These are phyloP conservation scores for Cephus nigrinus DNA, from an alignment of 2,888 invertebrate genomes.

Conservation along the genomic window DNA sequence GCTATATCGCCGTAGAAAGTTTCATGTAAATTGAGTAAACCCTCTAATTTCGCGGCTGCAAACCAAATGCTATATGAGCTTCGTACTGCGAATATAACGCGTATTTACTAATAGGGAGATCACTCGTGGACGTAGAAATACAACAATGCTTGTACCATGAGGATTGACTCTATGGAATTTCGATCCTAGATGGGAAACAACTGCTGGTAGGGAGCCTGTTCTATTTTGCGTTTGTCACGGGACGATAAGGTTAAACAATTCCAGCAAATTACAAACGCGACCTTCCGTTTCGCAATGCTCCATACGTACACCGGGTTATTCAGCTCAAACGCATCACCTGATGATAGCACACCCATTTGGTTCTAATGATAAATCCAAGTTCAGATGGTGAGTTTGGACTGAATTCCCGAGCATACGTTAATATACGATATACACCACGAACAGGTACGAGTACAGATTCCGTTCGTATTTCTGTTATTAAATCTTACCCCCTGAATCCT, in stretches of 20 bases:
- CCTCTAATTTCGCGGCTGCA: not conserved
- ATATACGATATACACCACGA: not conserved
- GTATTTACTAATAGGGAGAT: not conserved
- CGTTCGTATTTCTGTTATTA: not conserved
- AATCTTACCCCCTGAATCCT: not conserved
- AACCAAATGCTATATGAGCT: not conserved
- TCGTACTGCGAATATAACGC: not conserved
- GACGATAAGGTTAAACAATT: not conserved
- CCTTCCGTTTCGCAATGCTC: not conserved
- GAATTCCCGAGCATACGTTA: not conserved
- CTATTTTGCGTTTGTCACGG: not conserved
- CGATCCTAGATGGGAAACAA: not conserved
- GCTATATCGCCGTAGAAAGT: not conserved
- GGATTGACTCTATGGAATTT: not conserved
- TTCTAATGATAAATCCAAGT: too few species aligned
- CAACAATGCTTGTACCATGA: not conserved
- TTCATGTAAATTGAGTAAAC: not conserved
- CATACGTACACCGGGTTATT: not conserved
- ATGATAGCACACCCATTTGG: too few species aligned
- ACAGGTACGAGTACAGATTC: not conserved
- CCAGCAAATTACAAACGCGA: not conserved
- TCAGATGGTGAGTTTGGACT: too few species aligned
- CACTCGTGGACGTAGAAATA: not conserved
- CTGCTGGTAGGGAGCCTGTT: not conserved
- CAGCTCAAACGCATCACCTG: too few species aligned